Conservation (phyloP, 1,140 invertebrate species). For the Grapholita molesta region DNA sequence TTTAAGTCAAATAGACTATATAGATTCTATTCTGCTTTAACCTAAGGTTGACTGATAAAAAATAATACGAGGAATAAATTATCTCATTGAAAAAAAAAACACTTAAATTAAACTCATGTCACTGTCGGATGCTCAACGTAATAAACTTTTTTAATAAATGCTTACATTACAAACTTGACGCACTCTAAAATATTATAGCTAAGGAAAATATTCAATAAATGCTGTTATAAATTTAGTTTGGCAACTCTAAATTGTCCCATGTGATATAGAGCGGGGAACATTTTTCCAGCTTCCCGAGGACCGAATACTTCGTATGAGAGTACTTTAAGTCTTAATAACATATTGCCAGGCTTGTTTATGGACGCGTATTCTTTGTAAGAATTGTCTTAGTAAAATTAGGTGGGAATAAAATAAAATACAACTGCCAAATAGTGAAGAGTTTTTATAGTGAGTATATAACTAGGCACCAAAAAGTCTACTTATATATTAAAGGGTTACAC, state of each 20-base stretch:
- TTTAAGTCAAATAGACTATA: no score
- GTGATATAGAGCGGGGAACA: slow-evolving; percentile 32
- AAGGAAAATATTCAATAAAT: neutral
- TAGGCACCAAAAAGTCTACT: neutral
- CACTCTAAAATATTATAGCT: neutral
- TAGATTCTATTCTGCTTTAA: no score
- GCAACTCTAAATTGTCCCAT: slow-evolving; percentile 27
- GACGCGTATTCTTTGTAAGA: neutral
- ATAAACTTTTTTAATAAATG: no score
- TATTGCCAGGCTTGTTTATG: slow-evolving; percentile 9
- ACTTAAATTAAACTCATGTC: no score
- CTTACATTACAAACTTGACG: neutral
- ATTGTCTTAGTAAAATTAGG: neutral
- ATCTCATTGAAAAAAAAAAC: no score
- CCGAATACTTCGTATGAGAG: slow-evolving; percentile 23
- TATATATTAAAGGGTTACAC: no score
- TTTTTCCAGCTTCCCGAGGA: slow-evolving; percentile 24
- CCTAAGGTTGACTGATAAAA: no score
- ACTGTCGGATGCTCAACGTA: no score
- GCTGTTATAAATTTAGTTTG: slow-evolving; percentile 7
- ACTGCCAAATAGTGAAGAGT: neutral
- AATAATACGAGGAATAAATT: no score
- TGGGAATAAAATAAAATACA: neutral
- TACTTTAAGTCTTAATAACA: slow-evolving; percentile 46
- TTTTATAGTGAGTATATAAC: neutral